Evolutionary conservation across 2,113 vertebrate species (phyloP), one percentile per base, ranked within the genome.

Genomic region (Actenoides lindsayi): DNA sequence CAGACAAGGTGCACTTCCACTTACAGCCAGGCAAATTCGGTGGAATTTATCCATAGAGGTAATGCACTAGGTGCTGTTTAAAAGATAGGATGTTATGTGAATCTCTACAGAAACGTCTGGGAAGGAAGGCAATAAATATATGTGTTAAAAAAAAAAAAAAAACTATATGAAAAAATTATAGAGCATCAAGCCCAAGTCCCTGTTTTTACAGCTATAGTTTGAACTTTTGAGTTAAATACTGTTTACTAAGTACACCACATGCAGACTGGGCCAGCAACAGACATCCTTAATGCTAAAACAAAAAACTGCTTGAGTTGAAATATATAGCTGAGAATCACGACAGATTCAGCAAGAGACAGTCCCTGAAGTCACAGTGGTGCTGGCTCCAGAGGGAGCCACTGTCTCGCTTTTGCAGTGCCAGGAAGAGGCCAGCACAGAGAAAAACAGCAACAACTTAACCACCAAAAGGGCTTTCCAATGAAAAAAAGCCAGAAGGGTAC

Each of bases 361-460:
- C 87, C 50, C 91, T 23, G 88, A 81, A 96, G 89, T 35, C 75
- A 68, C 19, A 37, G 57, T 1, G 53, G 31, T 73, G 67, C 81
- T 60, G 96, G 84, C 97, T 97, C 97, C 95, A 97, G 97, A 96
- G 96, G 97, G 97, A 95, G 97, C 95, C 93, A 80, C 95, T 50
- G 70, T 18, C 97, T 91, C 5, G 69, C 54, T 64, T 97, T 97
- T 97, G 87, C 65, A 33, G 83, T 57, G 71, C 63, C 84, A 92
- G 89, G 54, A n/a, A 84, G 68, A 90, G 53, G 19, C 87, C 75
- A 33, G 67, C 7, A 8, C 25, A 13, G 9, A 65, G n/a, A 25
- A 23, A 37, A 80, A 5, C 57, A 16, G 53, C 31, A 16, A 60
- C 76, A 65, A 23, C 68, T 65, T 46, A 8, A 16, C 31, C 46